Evolutionary conservation across 2,888 invertebrate species (phyloP), one percentile per base, ranked within the genome.

Genomic region (Heliconius cydno): DNA sequence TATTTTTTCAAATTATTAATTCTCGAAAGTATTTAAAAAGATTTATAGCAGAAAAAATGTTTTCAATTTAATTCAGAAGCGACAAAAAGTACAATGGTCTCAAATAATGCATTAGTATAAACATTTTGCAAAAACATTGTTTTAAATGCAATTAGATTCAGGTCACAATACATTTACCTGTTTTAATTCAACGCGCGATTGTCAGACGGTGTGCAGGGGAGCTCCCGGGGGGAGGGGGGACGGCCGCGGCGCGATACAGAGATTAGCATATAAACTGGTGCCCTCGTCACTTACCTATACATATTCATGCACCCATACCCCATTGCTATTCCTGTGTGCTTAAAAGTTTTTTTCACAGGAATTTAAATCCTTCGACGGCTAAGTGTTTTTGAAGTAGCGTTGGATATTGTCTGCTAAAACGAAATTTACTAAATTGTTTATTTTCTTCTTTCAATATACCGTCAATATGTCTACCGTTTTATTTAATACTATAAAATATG

Each of bases 201-300:
- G 73, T 52, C 30, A 73, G 67, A 22, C 22, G 19, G 28, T 15
- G 15, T 13, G 28, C 28, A 10, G 15, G 25, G 65, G 65, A 65
- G 28, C 25, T 25, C 63, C 13, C 28, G 34, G 13, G 30, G 30
- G 15, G 71, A 28, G 3, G 41, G 52, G 30, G 30, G 30, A 5
- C 22, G n/a, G 34, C 19, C 19, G 28, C 25, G 25, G 63, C 30
- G 73, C 78, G 72, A 78, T 73, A 78, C 78, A 73, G 19, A 66
- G 66, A 78, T 78, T 78, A 78, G 78, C 78, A 78, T 78, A 77
- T 71, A 71, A 77, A 73, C 63, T 57, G 72, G 72, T 52, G 78
- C 72, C 46, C 28, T 46, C 78, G 72, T 66, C 73, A 78, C 73
- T 73, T 67, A 46, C 13, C 52, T 66, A 72, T 78, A 73, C 72